A percentile compares a stretch with the other conserved stretches of the same genome.
Evolutionary conservation across 2,888 invertebrate genomes (phyloP).

Genomic region (Horisme vitalbata): DNA sequence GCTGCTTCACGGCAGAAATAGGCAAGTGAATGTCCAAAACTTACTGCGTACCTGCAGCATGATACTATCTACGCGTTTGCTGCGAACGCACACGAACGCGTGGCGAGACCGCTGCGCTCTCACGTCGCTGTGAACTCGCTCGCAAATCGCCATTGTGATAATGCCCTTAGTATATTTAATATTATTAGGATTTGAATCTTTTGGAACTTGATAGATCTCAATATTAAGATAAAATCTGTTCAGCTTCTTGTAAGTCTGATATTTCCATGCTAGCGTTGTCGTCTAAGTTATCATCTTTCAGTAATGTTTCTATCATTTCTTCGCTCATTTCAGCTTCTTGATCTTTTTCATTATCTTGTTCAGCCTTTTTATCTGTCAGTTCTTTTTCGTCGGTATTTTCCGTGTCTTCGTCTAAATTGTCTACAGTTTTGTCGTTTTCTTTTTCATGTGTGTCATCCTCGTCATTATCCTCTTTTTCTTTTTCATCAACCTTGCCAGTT

Average conservation of each 20-base stretch:
- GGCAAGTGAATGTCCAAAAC: too few species aligned
- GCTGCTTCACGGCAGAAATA: too few species aligned
- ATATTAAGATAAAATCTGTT: slow-evolving; percentile 21
- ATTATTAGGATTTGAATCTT: too few species aligned
- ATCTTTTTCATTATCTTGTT: slow-evolving; percentile 34
- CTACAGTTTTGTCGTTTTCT: slow-evolving; percentile 1
- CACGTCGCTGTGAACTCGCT: too few species aligned
- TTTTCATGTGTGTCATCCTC: neutral
- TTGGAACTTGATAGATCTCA: neutral
- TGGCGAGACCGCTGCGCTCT: too few species aligned
- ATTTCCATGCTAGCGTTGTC: slow-evolving; percentile 32
- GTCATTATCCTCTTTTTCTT: slow-evolving; percentile 2
- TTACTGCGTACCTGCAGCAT: too few species aligned
- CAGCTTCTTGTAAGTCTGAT: slow-evolving; percentile 26
- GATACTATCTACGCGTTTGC: too few species aligned
- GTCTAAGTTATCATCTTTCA: slow-evolving; percentile 53
- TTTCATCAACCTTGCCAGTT: slow-evolving; percentile 9
- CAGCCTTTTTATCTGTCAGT: slow-evolving; percentile 12
- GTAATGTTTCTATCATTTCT: slow-evolving; percentile 61
- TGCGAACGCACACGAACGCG: too few species aligned
- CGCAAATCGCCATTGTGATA: too few species aligned
- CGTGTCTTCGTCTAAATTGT: slow-evolving; percentile 4
- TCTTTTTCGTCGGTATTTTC: slow-evolving; percentile 3
- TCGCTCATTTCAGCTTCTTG: slow-evolving; percentile 63
- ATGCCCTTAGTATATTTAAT: too few species aligned